Base-by-base conservation (phyloP, 2,113 vertebrate species). In the Chrysochloris asiatica region DNA sequence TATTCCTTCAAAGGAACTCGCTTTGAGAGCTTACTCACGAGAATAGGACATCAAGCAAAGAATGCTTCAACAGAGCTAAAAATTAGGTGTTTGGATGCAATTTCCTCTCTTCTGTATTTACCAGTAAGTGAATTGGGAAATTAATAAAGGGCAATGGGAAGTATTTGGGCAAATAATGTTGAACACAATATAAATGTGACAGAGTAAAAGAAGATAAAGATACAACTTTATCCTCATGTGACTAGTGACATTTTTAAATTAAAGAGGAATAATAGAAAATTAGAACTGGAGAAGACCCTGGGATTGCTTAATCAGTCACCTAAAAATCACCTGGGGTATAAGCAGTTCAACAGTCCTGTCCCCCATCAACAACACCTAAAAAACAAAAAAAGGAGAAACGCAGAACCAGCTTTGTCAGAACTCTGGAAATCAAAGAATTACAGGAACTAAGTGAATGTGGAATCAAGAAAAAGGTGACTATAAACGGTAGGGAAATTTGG, bases 21-120 rank as follows among this genome's bases (percentile, higher is more conserved):
- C 56, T 99, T 99, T 95, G 98, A 98, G 41, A 92, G 93, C 0
- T 97, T 99, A 86, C 91, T 99, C 28, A 96, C 81, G 72, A 98
- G 87, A 96, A 98, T 99, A 93, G 99, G 99, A 81, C 97, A 98
- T 75, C 97, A 98, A 48, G 98, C 98, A 36, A 97, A 96, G 80
- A 98, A 98, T 76, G 98, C 98, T 81, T 97, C 98, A 3, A 98
- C 98, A 0, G 99, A 99, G 77, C 84, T 99, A 86, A 97, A 99
- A 80, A 98, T 99, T 6, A 98, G 99, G 26, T 99, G 99, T 95
- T 93, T 99, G 93, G 99, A 99, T 43, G 98, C 99, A 0, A 93
- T 99, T 86, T 97, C 99, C 1, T 98, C 98, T 75, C 98, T 99
- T 54, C 97, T 99, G 43, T 98, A 97, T 73, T 95, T 99, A 87